Base-by-base conservation (phyloP, 2,113 vertebrate species). In the Phodopus roborovskii region DNA sequence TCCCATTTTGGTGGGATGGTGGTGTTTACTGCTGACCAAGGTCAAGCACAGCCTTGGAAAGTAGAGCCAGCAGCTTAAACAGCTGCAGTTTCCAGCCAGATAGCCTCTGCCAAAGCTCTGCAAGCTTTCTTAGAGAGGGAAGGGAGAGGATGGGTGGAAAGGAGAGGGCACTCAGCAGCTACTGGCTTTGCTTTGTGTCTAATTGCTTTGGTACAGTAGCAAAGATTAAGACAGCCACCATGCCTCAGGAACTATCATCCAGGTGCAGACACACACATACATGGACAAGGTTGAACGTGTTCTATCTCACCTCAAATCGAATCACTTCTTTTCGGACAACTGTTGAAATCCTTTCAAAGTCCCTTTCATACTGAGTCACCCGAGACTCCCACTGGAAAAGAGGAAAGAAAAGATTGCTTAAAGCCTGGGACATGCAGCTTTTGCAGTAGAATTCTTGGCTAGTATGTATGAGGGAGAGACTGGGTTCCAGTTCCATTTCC, bases 271-370 rank as follows among this genome's bases (percentile, higher is more conserved):
- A 53, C 28, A 58, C 8, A 78, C 5, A 12, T 3, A 60, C 30
- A 30, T 26, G 3, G 9, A 53, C 0, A 70, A 0, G 26, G 56
- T 24, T 13, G 26, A 0, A 0, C 36, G 36, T 48, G 9, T 73
- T 68, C 0, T 0, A 62, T 74, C 0, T 88, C 96, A 99, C 99
- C 99, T 99, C 99, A 97, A 99, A 99, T 70, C 99, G 98, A 79
- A 99, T 96, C 87, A 99, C 99, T 96, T 99, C 99, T 97, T 99
- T 99, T 95, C 99, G 99, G 87, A 99, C 99, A 36, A 99, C 99
- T 0, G 99, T 96, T 36, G 99, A 99, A 82, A 99, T 99, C 77
- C 99, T 99, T 87, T 99, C 99, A 90, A 99, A 99, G 95, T 99
- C 99, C 97, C 99, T 98, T 97, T 99, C 99, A 0, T 99, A 99